Evolutionary conservation across 2,113 vertebrate species (phyloP), one percentile per base, ranked within the genome.

Genomic region (Istiophorus platypterus): DNA sequence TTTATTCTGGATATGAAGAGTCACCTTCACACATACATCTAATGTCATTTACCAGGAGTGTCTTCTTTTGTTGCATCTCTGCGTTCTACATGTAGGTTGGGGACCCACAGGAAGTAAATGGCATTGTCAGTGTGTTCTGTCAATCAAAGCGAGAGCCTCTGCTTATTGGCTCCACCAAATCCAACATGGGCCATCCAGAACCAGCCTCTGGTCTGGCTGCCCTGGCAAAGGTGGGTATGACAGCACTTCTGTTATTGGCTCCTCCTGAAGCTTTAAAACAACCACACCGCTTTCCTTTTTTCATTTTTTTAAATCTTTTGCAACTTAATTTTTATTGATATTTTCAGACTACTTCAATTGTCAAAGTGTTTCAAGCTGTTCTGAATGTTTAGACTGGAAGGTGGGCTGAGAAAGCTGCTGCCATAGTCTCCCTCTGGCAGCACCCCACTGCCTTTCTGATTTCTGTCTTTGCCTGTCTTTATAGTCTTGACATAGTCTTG

Each of bases 151-250:
- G 91, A 75, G 91, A 94, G 0, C 97, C 97, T 0, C 85, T 99
- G 85, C 92, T 99, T 70, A 94, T 99, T 7, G 98, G 98, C 37
- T 99, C 98, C 83, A 97, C 96, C 58, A 99, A 99, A 90, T 99
- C 98, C 54, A 99, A 99, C 93, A 99, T 99, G 98, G 98, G 98
- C 26, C 98, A 99, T 76, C 94, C 98, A 1, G 98, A 99, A 89
- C 97, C 98, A 1, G 98, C 97, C 6, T 97, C 98, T 0, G 98
- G 98, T 34, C 95, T 99, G 56, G 95, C 96, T 6, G 97, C 96
- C 0, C 91, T 99, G 65, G 92, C 95, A 62, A 99, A 99, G 96
- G 98, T 97, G 87, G 95, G 26, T 34, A 3, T 18, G 17, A 24
- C 26, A n/a, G 10, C 20, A 27, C 13, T 12, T 11, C 7, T n/a